These are phyloP conservation scores for Drosophila nigrodunni DNA, from an alignment of 1,140 invertebrate species.

Conservation along the genomic window DNA sequence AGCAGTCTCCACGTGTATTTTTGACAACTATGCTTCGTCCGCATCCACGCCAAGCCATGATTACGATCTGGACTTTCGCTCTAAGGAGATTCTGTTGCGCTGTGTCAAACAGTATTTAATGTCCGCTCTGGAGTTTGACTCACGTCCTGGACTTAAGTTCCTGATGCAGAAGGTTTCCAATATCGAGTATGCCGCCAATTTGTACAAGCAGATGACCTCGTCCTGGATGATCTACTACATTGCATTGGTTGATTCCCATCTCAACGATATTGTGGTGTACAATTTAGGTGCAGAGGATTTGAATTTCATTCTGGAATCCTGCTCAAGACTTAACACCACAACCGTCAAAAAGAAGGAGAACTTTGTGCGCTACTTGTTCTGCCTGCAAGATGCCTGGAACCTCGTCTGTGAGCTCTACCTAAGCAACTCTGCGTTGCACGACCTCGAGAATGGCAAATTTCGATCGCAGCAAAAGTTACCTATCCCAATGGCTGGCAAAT, in stretches of 20 bases:
- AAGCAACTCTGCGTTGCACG: slow-evolving; percentile 85
- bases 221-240: slow-evolving; percentile 96
- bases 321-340: slow-evolving; percentile 85
- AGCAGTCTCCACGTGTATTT: slow-evolving; percentile 83
- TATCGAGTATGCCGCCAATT: slow-evolving; percentile 94
- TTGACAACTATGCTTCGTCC: slow-evolving; percentile 83
- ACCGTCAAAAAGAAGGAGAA: slow-evolving; percentile 86
- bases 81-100: slow-evolving; percentile 87
- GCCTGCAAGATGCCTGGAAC: slow-evolving; percentile 87
- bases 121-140: slow-evolving; percentile 93
- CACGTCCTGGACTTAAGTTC: slow-evolving; percentile 95
- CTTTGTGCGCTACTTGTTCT: slow-evolving; percentile 86
- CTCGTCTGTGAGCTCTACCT: slow-evolving; percentile 86
- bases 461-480: slow-evolving; percentile 34
- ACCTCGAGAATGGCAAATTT: slow-evolving; percentile 84
- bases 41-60: slow-evolving; percentile 85
- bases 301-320: slow-evolving; percentile 88
- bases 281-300: slow-evolving; percentile 88
- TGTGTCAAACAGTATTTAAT: slow-evolving; percentile 92
- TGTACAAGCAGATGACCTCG: slow-evolving; percentile 96
- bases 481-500: slow-evolving; percentile 43
- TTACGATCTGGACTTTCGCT: slow-evolving; percentile 86
- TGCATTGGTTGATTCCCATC: slow-evolving; percentile 92
- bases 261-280: slow-evolving; percentile 88
- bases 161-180: slow-evolving; percentile 96